Conservation (phyloP, 2,888 invertebrate genomes). For the Quadroppia sp. region DNA sequence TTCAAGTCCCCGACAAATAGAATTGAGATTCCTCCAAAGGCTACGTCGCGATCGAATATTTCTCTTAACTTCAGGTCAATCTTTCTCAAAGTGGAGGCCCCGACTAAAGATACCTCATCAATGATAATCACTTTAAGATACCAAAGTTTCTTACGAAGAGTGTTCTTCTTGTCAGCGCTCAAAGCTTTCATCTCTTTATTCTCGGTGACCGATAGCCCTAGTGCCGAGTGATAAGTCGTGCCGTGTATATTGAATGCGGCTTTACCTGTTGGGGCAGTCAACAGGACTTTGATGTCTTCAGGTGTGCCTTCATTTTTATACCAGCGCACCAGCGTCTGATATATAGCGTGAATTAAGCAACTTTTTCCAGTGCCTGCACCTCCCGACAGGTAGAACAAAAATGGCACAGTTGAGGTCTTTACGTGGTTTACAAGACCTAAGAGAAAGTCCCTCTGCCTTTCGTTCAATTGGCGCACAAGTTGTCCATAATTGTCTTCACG, state of each 20-base stretch:
- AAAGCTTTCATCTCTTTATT: neutral
- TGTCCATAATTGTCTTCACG: neutral
- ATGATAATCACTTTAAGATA: constrained; percentile 49
- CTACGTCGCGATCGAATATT: constrained; percentile 48
- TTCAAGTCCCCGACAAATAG: constrained; percentile 51
- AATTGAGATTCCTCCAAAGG: constrained; percentile 51
- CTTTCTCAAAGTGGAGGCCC: constrained; percentile 47
- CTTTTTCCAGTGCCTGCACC: constrained; percentile 48
- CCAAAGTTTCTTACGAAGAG: constrained; percentile 43
- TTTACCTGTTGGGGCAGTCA: constrained; percentile 48
- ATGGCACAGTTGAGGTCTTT: neutral
- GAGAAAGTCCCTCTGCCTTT: neutral
- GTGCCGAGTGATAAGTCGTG: constrained; percentile 49
- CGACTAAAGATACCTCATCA: constrained; percentile 45
- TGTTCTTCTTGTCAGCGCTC: neutral
- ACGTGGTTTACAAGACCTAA: neutral
- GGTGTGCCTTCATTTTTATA: neutral
- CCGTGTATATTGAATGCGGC: constrained; percentile 49
- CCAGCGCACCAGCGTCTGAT: constrained; percentile 41
- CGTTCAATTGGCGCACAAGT: neutral
- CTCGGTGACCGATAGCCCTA: constrained; percentile 43
- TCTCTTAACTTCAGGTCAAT: constrained; percentile 50
- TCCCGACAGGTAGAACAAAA: constrained; percentile 45
- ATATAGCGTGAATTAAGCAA: constrained; percentile 44
- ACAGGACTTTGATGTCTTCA: constrained; percentile 33